Evolutionary conservation across 2,888 invertebrate species (phyloP), one percentile per base, ranked within the genome.

Genomic region (Rhagonycha lutea): DNA sequence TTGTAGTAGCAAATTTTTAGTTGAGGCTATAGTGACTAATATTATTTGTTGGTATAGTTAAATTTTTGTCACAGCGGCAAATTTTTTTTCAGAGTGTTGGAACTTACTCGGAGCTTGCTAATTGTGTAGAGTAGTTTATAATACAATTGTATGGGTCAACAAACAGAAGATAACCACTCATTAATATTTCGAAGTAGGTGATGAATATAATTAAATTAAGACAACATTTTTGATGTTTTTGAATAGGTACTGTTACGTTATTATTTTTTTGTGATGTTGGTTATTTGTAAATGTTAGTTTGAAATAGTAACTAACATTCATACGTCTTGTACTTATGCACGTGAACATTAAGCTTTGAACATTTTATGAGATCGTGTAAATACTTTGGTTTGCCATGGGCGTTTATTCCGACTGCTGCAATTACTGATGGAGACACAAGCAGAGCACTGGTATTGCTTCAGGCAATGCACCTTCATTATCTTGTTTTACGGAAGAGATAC

Each of bases 371-470:
- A 62, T 74, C 78, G 79, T 79, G 78, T 76, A 79, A 79, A 47
- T 47, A 47, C 47, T 47, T 12, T 47, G n/a, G 73, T 69, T 78
- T 47, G 78, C 81, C 79, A 74, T 70, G 71, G 82, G 81, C 79
- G 70, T 69, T 79, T 76, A 77, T 80, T 81, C 78, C 80, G 77
- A 81, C 80, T 79, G 78, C 80, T 80, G 81, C 80, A 82, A 82
- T 82, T 82, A 82, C 81, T 68, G 68, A 71, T 71, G 80, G 80
- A 81, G 82, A 82, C 82, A 82, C 81, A 82, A 82, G 75, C 79
- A 78, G 81, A 79, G 79, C 79, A 79, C 79, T 78, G 73, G 69
- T 68, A 73, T 74, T 62, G 76, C 80, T 74, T n/a, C 73, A 61
- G 68, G 79, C 69, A 11, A 14, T 70, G 70, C 73, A 76, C 73